Evolutionary conservation across 2,888 invertebrate species (phyloP).

Genomic region (Tetragonula carbonaria): DNA sequence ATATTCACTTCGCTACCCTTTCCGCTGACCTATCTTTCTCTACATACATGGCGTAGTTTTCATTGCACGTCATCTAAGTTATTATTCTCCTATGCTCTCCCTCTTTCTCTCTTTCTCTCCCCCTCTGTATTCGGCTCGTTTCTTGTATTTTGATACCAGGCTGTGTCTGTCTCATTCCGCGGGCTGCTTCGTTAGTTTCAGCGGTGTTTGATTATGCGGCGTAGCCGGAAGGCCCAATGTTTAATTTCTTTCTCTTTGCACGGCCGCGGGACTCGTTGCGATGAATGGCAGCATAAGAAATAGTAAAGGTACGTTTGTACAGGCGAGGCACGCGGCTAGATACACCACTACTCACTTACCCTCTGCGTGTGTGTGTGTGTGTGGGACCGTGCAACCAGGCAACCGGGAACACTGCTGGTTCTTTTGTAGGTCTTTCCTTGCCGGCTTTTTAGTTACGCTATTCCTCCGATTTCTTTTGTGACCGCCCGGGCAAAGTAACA

Average conservation of each 20-base stretch:
- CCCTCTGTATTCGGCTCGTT: neutral
- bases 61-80: constrained; percentile 49
- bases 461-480: constrained; percentile 41
- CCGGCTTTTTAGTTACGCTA: constrained; percentile 54
- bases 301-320: constrained; percentile 53
- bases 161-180: constrained; percentile 22
- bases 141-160: constrained; percentile 60
- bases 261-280: constrained; percentile 55
- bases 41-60: constrained; percentile 6
- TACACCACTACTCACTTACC: neutral
- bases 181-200: constrained; percentile 60
- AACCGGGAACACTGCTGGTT: constrained; percentile 23
- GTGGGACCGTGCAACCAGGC: neutral
- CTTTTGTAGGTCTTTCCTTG: constrained; percentile 59
- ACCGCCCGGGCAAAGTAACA: constrained; percentile 42
- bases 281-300: constrained; percentile 69
- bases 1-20: neutral
- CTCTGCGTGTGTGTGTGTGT: neutral
- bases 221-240: constrained; percentile 73
- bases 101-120: neutral
- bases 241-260: constrained; percentile 76
- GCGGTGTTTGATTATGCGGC: constrained; percentile 75
- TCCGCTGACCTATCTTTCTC: neutral
- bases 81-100: constrained; percentile 49
- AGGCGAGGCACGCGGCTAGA: constrained; percentile 18